phyloP scores from a whole-genome alignment of 2,797 vertebrate species.

The Thaleichthys pacificus region DNA sequence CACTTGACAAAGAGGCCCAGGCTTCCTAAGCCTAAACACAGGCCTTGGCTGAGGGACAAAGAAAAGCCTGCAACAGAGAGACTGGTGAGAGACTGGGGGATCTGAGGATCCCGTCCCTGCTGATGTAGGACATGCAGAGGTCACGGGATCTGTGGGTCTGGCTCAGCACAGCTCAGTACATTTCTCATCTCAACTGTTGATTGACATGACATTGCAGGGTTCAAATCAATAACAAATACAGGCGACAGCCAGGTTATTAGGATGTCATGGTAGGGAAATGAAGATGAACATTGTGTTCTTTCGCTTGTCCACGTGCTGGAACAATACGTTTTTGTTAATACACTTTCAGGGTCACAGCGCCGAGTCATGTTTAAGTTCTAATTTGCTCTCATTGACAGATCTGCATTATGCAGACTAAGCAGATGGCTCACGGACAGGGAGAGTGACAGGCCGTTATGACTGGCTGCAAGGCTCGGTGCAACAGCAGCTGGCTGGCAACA shows the following conservation, averaged over 20 bases:
- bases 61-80: slow-evolving; percentile 19
- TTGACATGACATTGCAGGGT: background rate
- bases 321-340: slow-evolving; percentile 46
- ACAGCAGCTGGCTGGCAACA: slow-evolving; percentile 54
- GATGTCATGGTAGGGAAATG: background rate
- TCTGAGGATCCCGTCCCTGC: slow-evolving; percentile 38
- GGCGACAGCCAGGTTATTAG: background rate
- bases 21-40: background rate
- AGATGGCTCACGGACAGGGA: slow-evolving; percentile 61
- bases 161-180: background rate
- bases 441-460: slow-evolving; percentile 4
- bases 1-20: slow-evolving; percentile 19
- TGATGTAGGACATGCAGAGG: slow-evolving; percentile 55
- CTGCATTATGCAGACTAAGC: slow-evolving; percentile 59
- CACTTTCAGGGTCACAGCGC: slow-evolving; percentile 52
- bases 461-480: slow-evolving; percentile 44
- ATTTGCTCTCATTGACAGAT: slow-evolving; percentile 64
- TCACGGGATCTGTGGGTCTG: slow-evolving; percentile 30
- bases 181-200: background rate
- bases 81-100: slow-evolving; percentile 40
- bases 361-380: slow-evolving; percentile 57
- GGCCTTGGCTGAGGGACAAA: background rate
- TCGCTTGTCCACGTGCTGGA: slow-evolving; percentile 31
- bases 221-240: background rate
- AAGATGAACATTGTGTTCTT: background rate